Evolutionary conservation across 1,140 invertebrate species (phyloP).

Genomic region (Cephus cinctus): DNA sequence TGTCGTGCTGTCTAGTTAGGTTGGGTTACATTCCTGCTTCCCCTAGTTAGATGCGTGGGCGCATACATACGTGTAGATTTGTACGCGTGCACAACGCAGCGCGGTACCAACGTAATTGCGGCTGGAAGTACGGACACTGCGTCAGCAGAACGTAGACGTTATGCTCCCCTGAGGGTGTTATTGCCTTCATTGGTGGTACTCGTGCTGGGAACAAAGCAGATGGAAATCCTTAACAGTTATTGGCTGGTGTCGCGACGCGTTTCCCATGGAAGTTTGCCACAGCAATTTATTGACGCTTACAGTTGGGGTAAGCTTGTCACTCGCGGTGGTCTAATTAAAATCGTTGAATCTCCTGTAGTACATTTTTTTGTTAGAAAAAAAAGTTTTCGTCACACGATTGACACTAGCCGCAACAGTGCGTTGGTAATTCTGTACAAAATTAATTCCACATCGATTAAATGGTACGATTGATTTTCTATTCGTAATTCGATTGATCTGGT

Average conservation of each 20-base stretch:
- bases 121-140: conserved; percentile 16
- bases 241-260: conserved; percentile 18
- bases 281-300: conserved; percentile 33
- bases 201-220: conserved; percentile 36
- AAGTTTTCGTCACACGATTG: no score
- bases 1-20: no score
- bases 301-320: conserved; percentile 23
- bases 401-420: no score
- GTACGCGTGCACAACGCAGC: conserved; percentile 22
- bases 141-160: conserved; percentile 23
- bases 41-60: no score
- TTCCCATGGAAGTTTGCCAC: background rate
- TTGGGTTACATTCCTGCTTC: no score
- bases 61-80: no score
- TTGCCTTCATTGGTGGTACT: conserved; percentile 33
- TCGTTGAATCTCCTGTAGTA: conserved; percentile 21
- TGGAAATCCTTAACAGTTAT: conserved; percentile 45
- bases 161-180: conserved; percentile 17
- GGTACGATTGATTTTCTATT: no score
- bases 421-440: no score
- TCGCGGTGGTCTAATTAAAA: conserved; percentile 51
- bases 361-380: no score
- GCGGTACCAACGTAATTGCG: conserved; percentile 26
- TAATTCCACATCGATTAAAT: no score
- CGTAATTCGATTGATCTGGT: no score